A percentile compares a stretch with the other conserved stretches of the same genome.
phyloP scores from a whole-genome alignment of 2,888 invertebrate species.

The Xanthostigma xanthostigma region DNA sequence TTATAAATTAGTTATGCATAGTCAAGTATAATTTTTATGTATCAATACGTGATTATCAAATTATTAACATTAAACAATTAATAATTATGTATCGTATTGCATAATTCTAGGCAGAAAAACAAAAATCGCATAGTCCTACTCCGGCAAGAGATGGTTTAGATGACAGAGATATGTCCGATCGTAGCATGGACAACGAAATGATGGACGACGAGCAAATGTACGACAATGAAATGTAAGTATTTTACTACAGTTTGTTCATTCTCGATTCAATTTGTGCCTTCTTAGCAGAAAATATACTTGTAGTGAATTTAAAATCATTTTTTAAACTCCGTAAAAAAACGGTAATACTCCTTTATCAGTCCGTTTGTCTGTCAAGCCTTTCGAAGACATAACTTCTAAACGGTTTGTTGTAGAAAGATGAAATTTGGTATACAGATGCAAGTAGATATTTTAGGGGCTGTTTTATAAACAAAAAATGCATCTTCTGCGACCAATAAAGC shows the following conservation, averaged over 20 bases:
- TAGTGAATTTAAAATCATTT: background rate
- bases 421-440: no score
- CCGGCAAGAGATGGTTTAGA: constrained; percentile 40
- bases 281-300: constrained; percentile 11
- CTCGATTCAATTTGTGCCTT: constrained; percentile 2
- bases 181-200: constrained; percentile 44
- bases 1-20: no score
- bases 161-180: constrained; percentile 39
- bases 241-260: background rate
- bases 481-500: no score
- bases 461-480: no score
- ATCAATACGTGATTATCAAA: no score
- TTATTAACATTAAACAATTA: no score
- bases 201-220: constrained; percentile 51
- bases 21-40: no score
- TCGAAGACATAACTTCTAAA: no score
- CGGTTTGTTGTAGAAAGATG: no score
- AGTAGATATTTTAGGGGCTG: no score
- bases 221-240: constrained; percentile 45
- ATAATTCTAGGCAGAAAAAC: constrained; percentile 31
- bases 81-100: background rate
- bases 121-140: constrained; percentile 45
- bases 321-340: background rate
- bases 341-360: background rate
- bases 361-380: no score